Conservation (phyloP, 2,888 invertebrate genomes). For the Scaptomyza polygonia region DNA sequence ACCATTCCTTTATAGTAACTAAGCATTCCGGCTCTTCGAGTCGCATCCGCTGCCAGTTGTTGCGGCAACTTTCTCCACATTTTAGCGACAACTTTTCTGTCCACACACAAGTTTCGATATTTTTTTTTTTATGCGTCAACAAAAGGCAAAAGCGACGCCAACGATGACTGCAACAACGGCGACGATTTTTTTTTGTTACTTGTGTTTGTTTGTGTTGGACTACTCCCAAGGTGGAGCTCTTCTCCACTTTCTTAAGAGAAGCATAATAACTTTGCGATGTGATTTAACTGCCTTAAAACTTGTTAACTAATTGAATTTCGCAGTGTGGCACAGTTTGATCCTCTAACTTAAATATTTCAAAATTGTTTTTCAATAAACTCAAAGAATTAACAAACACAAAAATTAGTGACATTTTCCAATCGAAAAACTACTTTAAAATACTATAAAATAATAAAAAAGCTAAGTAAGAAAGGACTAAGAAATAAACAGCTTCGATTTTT, state of each 20-base stretch:
- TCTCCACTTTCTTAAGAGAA: constrained; percentile 15
- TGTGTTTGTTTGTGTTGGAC: constrained; percentile 78
- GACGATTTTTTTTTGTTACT: constrained; percentile 31
- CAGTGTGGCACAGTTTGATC: background rate
- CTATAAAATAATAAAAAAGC: no score
- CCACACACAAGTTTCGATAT: constrained; percentile 69
- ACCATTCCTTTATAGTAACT: constrained; percentile 9
- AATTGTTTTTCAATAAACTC: background rate
- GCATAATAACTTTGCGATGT: constrained; percentile 31
- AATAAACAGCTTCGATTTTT: no score
- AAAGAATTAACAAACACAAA: no score
- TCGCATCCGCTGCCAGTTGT: constrained; percentile 48
- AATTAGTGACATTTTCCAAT: no score
- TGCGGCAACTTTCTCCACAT: constrained; percentile 78
- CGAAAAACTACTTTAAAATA: no score
- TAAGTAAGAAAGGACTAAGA: no score
- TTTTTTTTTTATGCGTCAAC: constrained; percentile 74
- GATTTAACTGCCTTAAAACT: constrained; percentile 27
- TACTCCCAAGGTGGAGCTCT: constrained; percentile 61
- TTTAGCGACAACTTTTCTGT: constrained; percentile 76
- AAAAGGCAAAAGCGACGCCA: constrained; percentile 71
- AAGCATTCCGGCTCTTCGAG: constrained; percentile 15
- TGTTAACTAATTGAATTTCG: constrained; percentile 21
- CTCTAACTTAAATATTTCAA: background rate
- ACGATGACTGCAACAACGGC: constrained; percentile 39